Conservation (phyloP, 1,140 invertebrate species). For the Drosophila simulans region DNA sequence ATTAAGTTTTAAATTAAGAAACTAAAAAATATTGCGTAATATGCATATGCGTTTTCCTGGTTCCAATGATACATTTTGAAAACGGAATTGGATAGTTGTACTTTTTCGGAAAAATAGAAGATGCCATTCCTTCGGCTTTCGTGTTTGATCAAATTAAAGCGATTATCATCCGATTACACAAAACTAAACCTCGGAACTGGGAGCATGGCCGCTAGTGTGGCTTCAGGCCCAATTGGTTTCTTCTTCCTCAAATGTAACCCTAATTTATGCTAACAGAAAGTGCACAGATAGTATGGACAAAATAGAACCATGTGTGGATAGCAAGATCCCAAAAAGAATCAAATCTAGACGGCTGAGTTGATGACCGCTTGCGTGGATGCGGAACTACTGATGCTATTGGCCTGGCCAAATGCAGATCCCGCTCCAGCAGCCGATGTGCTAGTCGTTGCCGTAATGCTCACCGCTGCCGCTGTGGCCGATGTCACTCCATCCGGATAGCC, state of each 20-base stretch:
- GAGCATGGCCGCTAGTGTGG: neutral
- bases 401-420: conserved; percentile 66
- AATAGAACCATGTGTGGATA: conserved; percentile 43
- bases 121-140: no score
- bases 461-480: conserved; percentile 65
- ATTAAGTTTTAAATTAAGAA: neutral
- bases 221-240: conserved; percentile 19
- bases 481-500: conserved; percentile 69
- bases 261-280: conserved; percentile 54
- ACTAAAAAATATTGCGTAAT: neutral
- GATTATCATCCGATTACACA: neutral
- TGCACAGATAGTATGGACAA: conserved; percentile 54
- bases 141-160: neutral
- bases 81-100: conserved; percentile 1
- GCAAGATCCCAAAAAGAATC: neutral
- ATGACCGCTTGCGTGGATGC: conserved; percentile 67
- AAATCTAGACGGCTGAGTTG: conserved; percentile 76
- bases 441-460: conserved; percentile 76
- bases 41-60: neutral
- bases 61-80: neutral
- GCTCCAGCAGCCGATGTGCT: conserved; percentile 56
- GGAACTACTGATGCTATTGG: conserved; percentile 60
- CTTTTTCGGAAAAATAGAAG: neutral
- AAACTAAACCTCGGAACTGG: neutral
- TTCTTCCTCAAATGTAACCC: conserved; percentile 26